Evolutionary conservation across 2,113 vertebrate species (phyloP).

Genomic region (Crocuta crocuta): DNA sequence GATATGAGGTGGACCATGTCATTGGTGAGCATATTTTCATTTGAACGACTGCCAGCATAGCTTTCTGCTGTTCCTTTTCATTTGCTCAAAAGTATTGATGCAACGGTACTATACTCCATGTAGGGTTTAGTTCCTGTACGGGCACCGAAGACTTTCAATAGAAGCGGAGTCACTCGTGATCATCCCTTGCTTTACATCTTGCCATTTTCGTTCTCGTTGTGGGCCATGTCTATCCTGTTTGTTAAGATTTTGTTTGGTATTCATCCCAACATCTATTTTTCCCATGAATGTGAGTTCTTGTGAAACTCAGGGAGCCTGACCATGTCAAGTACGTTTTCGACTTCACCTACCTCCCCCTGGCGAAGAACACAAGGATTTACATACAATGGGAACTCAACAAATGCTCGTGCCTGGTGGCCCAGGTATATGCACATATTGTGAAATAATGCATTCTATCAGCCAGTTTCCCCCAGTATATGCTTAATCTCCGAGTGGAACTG

Average conservation of each 20-base stretch:
- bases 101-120: slow-evolving; percentile 13
- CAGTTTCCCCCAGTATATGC: not conserved
- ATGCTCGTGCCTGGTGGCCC: not conserved
- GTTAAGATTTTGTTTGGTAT: slow-evolving; percentile 11
- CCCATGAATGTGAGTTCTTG: not conserved
- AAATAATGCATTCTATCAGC: not conserved
- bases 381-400: not conserved
- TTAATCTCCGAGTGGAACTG: not conserved
- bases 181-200: not conserved
- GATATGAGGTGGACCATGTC: slow-evolving; percentile 58
- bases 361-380: not conserved
- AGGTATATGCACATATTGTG: not conserved
- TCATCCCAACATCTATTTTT: not conserved
- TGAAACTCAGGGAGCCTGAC: not conserved
- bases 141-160: slow-evolving; percentile 34
- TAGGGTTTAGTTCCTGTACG: slow-evolving; percentile 21
- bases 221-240: not conserved
- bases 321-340: not conserved
- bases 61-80: slow-evolving; percentile 65
- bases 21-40: slow-evolving; percentile 67
- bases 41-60: slow-evolving; percentile 60
- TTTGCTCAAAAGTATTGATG: slow-evolving; percentile 52
- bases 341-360: not conserved
- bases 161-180: slow-evolving; percentile 11
- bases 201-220: not conserved